Evolutionary conservation across 2,797 vertebrate species (phyloP).

Genomic region (Columba guinea): DNA sequence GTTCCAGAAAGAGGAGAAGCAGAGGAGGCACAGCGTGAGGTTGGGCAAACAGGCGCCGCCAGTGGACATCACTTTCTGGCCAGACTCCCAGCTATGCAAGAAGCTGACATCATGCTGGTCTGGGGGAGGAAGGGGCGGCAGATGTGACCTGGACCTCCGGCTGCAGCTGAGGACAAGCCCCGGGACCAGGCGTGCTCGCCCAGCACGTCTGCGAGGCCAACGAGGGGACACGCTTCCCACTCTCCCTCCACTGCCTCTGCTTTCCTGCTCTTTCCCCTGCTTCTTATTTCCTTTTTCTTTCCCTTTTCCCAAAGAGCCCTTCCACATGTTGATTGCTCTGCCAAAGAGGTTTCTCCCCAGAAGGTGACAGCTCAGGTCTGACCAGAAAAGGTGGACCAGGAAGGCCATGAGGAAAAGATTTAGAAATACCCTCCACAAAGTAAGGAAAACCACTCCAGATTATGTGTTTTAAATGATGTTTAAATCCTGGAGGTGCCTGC

Average conservation of each 20-base stretch:
- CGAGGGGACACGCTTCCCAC: accelerated
- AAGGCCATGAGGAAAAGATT: neutral
- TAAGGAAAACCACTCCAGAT: accelerated
- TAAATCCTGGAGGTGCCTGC: neutral
- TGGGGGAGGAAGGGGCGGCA: accelerated
- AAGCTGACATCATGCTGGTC: neutral
- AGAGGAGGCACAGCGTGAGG: neutral
- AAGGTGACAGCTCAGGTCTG: neutral
- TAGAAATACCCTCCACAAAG: neutral
- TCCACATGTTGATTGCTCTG: neutral
- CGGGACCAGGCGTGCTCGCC: accelerated
- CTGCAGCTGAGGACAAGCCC: neutral
- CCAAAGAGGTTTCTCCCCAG: neutral
- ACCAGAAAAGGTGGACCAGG: neutral
- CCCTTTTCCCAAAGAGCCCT: neutral
- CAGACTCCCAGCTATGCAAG: neutral
- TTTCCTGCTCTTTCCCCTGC: neutral
- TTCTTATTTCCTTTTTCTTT: neutral
- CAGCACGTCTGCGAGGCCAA: accelerated
- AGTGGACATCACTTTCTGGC: too few species aligned
- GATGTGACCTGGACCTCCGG: neutral
- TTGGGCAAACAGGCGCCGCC: neutral
- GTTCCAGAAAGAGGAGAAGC: neutral
- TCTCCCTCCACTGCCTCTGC: neutral
- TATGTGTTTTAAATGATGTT: neutral